Conservation (phyloP, 2,113 vertebrate species). For the Ptyas mucosa region DNA sequence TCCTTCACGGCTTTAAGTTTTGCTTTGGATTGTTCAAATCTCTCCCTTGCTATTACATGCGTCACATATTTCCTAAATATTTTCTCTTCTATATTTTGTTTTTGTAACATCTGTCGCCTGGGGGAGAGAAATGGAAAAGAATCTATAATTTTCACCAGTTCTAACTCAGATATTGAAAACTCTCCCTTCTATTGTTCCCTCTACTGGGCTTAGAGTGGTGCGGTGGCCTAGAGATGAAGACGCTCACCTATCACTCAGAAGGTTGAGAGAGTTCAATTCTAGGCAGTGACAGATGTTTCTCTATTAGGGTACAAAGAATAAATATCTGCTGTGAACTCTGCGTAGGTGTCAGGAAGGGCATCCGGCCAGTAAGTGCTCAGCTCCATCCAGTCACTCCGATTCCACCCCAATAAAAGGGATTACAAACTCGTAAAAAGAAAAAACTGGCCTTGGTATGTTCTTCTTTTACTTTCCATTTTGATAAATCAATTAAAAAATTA, state of each 20-base stretch:
- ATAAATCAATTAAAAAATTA: not conserved
- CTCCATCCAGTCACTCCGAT: not conserved
- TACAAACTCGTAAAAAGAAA: not conserved
- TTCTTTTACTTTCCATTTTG: not conserved
- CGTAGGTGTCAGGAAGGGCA: not conserved
- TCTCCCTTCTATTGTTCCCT: not conserved
- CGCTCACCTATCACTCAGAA: not conserved
- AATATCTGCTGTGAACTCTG: not conserved
- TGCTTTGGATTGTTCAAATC: slow-evolving; percentile 46
- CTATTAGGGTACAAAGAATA: not conserved
- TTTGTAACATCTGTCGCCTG: slow-evolving; percentile 44
- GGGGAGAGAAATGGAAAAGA: not conserved
- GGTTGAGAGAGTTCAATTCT: not conserved
- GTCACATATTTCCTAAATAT: slow-evolving; percentile 43
- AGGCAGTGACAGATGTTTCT: not conserved
- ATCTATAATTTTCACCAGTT: not conserved
- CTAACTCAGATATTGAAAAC: not conserved
- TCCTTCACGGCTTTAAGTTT: slow-evolving; percentile 44
- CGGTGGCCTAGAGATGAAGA: not conserved
- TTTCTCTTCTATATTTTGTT: slow-evolving; percentile 48
- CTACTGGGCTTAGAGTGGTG: not conserved
- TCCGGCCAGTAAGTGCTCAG: not conserved
- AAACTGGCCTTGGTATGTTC: not conserved
- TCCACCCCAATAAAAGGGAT: not conserved
- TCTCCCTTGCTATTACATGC: slow-evolving; percentile 38